Evolutionary conservation across 2,888 invertebrate species (phyloP), one percentile per base, ranked within the genome.

Genomic region (Nycteola revayana): DNA sequence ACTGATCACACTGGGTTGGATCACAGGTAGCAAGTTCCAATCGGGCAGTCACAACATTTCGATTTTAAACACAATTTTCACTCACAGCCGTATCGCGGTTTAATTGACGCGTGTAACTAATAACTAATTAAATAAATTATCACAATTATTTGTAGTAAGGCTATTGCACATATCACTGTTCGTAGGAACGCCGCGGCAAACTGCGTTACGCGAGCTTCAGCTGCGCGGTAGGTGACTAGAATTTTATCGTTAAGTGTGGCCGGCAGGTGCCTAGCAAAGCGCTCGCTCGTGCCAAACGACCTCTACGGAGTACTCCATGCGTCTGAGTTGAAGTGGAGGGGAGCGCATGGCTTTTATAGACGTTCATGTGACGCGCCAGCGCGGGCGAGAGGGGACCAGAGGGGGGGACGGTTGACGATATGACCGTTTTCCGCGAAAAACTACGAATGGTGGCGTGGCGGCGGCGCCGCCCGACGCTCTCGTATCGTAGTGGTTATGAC

Each of bases 241-340:
- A 77, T 85, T 70, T 65, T 77, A 75, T 80, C 77, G 78, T 83
- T 74, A 78, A 80, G 75, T 73, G 78, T 78, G 85, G 87, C 87
- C 83, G 89, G 89, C 89, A 89, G 89, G 89, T 89, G 89, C 89
- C 89, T 89, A 89, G 89, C 89, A 87, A 88, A 89, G 89, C 88
- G 86, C 85, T 85, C 86, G 89, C 89, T 89, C 89, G 89, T 89
- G 89, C 89, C 89, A 89, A 89, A 89, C 89, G 78, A 89, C 89
- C 89, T 89, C 89, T 86, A 89, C 89, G 86, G 89, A 89, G 89
- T 89, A 89, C 89, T 89, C 89, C 89, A 89, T 89, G 88, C 89
- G 89, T 86, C 83, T 89, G 87, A 87, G 85, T 83, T 84, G 81
- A 71, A 75, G 87, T 82, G 81, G 83, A 63, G 84, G 83, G 85